Conservation (phyloP, 2,888 invertebrate genomes). For the Melieria crassipennis region DNA sequence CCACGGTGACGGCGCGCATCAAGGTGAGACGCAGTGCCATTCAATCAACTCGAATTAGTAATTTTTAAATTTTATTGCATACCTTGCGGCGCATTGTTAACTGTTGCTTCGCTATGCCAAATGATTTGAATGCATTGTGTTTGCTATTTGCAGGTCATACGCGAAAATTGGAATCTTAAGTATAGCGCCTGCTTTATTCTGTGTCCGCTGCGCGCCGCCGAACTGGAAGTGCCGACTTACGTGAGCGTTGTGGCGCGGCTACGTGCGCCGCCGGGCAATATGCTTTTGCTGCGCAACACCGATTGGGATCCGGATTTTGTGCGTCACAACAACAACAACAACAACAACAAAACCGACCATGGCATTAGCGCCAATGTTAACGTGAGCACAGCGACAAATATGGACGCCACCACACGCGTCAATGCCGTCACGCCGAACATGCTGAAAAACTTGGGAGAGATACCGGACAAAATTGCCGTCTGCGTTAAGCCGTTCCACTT, state of each 20-base stretch:
- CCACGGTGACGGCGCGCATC: slow-evolving; percentile 79
- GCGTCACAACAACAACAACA: not conserved
- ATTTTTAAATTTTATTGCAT: no score
- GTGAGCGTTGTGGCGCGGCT: slow-evolving; percentile 76
- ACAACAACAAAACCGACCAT: slow-evolving; percentile 8
- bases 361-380: not conserved
- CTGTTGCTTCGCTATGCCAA: not conserved
- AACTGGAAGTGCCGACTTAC: slow-evolving; percentile 72
- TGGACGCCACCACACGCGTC: not conserved
- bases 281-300: slow-evolving; percentile 72
- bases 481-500: slow-evolving; percentile 94
- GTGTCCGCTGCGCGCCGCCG: slow-evolving; percentile 75
- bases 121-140: not conserved
- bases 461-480: slow-evolving; percentile 73
- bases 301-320: slow-evolving; percentile 65
- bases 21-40: slow-evolving; percentile 68
- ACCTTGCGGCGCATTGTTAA: no score
- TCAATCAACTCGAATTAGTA: no score
- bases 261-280: slow-evolving; percentile 72
- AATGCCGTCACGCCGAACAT: not conserved
- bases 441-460: slow-evolving; percentile 47
- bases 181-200: slow-evolving; percentile 91
- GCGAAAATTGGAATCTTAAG: slow-evolving; percentile 93
- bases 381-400: not conserved
- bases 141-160: slow-evolving; percentile 72